Base-by-base conservation (phyloP, 2,888 invertebrate genomes). In the Macropis europaea region DNA sequence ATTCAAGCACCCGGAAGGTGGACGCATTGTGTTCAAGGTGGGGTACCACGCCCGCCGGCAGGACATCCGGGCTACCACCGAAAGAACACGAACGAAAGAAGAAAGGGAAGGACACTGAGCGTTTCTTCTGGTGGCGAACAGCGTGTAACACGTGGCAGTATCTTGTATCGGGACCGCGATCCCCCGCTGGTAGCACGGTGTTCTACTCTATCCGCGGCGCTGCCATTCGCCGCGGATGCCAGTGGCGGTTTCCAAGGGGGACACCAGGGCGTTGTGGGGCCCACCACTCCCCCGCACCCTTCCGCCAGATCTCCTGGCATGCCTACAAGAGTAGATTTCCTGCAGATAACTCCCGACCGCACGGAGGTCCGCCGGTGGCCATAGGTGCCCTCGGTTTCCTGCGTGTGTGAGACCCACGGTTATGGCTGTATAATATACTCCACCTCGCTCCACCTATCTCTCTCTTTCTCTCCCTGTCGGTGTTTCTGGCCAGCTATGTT, bases 71-170 rank as follows among this genome's bases (percentile, higher is more conserved):
- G 68, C 69, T 69, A 69, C 50, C 68, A 57, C 68, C 68, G 62
- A 75, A 74, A 68, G 64, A 56, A 32, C 53, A 28, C 19, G 30
- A n/a, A 24, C 22, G 56, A 32, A 17, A 34, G 63, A 42, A 53
- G 32, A 38, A 54, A 45, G 74, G 61, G 62, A 62, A n/a, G 52
- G 56, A 59, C 19, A 38, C 26, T 42, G 64, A 71, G 83, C 83
- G 86, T 86, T 87, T 84, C 87, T 87, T 84, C 86, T 88, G 87
- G 89, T 89, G 88, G 89, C 87, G 87, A 89, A 89, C 89, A 89
- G 84, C 89, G 86, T 89, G 89, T 89, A 87, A 89, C 89, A 89
- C 88, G 89, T 88, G 88, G 88, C 88, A 84, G 88, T 89, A 89
- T 89, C 89, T 89, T 89, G 89, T 89, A 89, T 89, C 89, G 86